Evolutionary conservation across 2,888 invertebrate species (phyloP).

Genomic region (Heliconius ismenius): DNA sequence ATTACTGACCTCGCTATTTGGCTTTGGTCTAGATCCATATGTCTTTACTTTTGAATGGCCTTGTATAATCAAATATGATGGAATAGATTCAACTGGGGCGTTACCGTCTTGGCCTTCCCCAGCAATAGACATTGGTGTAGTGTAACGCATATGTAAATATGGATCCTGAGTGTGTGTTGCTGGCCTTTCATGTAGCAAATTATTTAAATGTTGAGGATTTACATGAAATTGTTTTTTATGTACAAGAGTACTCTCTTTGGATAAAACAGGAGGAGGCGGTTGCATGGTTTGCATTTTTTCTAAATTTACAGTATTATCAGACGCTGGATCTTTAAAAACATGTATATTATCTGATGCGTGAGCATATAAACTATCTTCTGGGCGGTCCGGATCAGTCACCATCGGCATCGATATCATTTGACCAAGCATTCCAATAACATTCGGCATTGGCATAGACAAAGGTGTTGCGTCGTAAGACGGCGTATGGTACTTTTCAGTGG

Average conservation of each 20-base stretch:
- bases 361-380: constrained; percentile 72
- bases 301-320: constrained; percentile 61
- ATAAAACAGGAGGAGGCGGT: constrained; percentile 73
- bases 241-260: constrained; percentile 53
- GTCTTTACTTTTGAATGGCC: constrained; percentile 93
- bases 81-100: constrained; percentile 71
- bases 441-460: constrained; percentile 53
- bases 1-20: constrained; percentile 59
- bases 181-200: constrained; percentile 52
- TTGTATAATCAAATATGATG: constrained; percentile 90
- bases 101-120: constrained; percentile 61
- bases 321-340: constrained; percentile 62
- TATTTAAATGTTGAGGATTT: constrained; percentile 56
- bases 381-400: constrained; percentile 65
- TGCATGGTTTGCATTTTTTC: constrained; percentile 84
- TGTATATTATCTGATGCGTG: constrained; percentile 73
- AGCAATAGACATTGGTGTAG: constrained; percentile 78
- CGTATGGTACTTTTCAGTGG: constrained; percentile 54
- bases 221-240: constrained; percentile 55
- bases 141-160: constrained; percentile 73
- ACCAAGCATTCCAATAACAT: constrained; percentile 67
- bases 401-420: constrained; percentile 78
- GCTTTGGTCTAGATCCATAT: constrained; percentile 84
- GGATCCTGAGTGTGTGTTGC: constrained; percentile 65
- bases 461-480: constrained; percentile 52